Evolutionary conservation across 2,797 vertebrate species (phyloP).

Genomic region (Nannoperca australis): DNA sequence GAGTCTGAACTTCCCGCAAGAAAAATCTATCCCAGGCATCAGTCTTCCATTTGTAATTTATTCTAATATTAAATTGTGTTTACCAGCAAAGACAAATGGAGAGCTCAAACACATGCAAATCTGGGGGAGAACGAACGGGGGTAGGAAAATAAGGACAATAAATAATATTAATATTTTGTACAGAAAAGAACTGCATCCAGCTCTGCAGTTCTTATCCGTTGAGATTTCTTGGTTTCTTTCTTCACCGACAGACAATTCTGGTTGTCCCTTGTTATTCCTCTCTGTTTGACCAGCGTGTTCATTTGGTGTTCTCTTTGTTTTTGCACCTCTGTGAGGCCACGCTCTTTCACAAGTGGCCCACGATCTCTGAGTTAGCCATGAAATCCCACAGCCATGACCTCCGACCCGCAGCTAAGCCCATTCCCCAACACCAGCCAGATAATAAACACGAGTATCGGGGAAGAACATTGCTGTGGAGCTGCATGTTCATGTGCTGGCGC

Average conservation of each 20-base stretch:
- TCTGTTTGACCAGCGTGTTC: conserved; percentile 66
- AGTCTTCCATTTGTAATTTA: conserved; percentile 82
- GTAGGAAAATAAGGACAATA: conserved; percentile 67
- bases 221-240: conserved; percentile 7
- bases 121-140: conserved; percentile 47
- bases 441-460: conserved; percentile 80
- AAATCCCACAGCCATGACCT: conserved; percentile 76
- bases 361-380: conserved; percentile 67
- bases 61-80: conserved; percentile 85
- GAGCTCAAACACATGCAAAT: conserved; percentile 74
- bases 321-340: conserved; percentile 62
- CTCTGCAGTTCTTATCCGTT: background rate
- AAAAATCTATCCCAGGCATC: conserved; percentile 78
- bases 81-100: conserved; percentile 78
- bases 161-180: conserved; percentile 67
- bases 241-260: conserved; percentile 14
- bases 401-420: conserved; percentile 75
- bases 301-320: conserved; percentile 68
- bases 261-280: conserved; percentile 44
- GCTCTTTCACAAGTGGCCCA: conserved; percentile 76
- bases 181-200: too few relatives aligned
- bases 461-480: conserved; percentile 33
- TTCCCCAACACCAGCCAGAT: conserved; percentile 71
- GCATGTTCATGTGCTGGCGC: conserved; percentile 42
- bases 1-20: conserved; percentile 80